Evolutionary conservation across 2,888 invertebrate genomes (phyloP).

Genomic region (Trissoscelio sp.): DNA sequence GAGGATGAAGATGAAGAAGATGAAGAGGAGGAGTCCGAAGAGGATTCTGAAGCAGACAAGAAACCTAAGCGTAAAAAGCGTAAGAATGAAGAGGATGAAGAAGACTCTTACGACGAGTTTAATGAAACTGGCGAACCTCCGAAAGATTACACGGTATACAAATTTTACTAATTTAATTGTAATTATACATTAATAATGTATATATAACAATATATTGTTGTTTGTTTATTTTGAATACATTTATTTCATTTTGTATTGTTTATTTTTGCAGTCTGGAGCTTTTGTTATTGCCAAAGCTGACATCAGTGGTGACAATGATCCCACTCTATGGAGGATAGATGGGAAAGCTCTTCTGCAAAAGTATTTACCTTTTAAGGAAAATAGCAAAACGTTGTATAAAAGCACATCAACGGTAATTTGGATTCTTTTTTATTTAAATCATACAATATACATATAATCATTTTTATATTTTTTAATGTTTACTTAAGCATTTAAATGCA

Average conservation of each 20-base stretch:
- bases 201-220: background rate
- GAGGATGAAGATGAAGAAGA: constrained; percentile 80
- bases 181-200: too few species aligned
- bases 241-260: too few species aligned
- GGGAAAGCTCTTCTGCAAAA: constrained; percentile 86
- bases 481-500: too few species aligned
- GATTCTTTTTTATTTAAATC: too few species aligned
- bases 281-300: constrained; percentile 86
- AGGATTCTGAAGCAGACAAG: constrained; percentile 79
- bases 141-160: constrained; percentile 80
- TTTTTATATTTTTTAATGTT: background rate
- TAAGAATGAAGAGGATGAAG: constrained; percentile 78
- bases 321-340: constrained; percentile 87
- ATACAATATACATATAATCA: background rate
- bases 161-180: too few species aligned
- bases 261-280: constrained; percentile 84
- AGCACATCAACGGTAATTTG: constrained; percentile 85
- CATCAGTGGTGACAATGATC: constrained; percentile 83
- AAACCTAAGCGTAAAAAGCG: constrained; percentile 79
- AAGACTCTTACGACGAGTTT: constrained; percentile 80
- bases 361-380: constrained; percentile 85
- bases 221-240: constrained; percentile 4
- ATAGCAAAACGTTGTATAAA: constrained; percentile 84
- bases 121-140: constrained; percentile 80
- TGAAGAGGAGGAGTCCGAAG: constrained; percentile 79